Base-by-base conservation (phyloP, 92 coral and sea anemone species). In the Porites rus region DNA sequence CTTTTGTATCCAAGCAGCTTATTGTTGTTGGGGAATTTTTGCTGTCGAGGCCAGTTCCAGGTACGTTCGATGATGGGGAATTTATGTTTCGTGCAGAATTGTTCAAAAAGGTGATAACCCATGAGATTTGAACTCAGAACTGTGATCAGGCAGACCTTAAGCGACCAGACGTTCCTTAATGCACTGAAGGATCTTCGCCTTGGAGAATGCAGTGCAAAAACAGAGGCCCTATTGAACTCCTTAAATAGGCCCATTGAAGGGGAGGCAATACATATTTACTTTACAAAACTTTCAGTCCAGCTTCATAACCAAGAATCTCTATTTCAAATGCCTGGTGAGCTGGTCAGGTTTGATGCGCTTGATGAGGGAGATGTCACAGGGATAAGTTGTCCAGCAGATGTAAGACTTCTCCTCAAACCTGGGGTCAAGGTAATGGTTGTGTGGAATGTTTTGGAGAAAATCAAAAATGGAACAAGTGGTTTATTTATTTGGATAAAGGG, bases 351-450 rank as follows among this genome's bases (percentile, higher is more conserved):
- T 16, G 76, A 69, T n/a, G 56, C 64, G 21, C 19, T 20, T 46
- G 79, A 75, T 20, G 61, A 43, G 11, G 85, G 85, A 18, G 43
- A 86, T 72, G 79, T 72, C 51, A 51, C 62, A 22, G 43, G 74
- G 8, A 78, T 86, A 9, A 54, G 51, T 50, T 86, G 86, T 22
- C 90, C 90, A 6, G 90, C 77, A 58, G 78, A 31, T 19, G 6
- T 28, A 59, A 51, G 51, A 17, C 76, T 66, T 31, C 69, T 67
- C 10, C 38, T 83, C 13, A 72, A 74, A 69, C 59, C 73, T 2
- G 80, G 75, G 4, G 78, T 38, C 14, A 91, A 87, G 25, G 91
- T 91, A 0, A 86, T 91, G 51, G 51, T 91, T 12, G 66, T 86
- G 3, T 91, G 87, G 82, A 91, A 91, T 64, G 63, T 86, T 12